Evolutionary conservation across 2,113 vertebrate genomes (phyloP).

Genomic region (Rhagologus leucostigma): DNA sequence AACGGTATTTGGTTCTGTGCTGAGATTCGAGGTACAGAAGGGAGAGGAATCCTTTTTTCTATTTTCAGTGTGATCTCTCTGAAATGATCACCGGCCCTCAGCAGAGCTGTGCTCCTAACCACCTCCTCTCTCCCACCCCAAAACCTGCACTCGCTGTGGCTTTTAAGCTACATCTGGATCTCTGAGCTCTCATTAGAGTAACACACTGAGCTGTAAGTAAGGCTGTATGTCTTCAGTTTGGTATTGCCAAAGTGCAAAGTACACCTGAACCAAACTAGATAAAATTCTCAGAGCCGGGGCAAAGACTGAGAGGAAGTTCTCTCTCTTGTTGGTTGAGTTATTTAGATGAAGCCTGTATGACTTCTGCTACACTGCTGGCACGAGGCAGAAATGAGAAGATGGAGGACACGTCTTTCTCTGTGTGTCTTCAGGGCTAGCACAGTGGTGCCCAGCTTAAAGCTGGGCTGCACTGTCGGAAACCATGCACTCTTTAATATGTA

Average conservation of each 20-base stretch:
- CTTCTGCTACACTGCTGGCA: neutral
- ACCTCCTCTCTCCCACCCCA: neutral
- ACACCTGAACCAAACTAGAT: neutral
- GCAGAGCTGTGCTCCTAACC: neutral
- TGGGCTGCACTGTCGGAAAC: neutral
- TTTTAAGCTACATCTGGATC: neutral
- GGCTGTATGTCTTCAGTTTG: neutral
- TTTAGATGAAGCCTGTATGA: neutral
- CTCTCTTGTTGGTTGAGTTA: neutral
- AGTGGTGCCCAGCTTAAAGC: neutral
- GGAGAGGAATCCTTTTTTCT: neutral
- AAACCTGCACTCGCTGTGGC: neutral
- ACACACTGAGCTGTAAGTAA: neutral
- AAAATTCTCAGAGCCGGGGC: neutral
- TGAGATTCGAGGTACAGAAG: neutral
- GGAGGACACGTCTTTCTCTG: neutral
- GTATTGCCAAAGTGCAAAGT: neutral
- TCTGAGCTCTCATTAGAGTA: neutral
- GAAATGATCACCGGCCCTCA: neutral
- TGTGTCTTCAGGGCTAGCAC: fast-evolving
- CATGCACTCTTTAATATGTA: neutral
- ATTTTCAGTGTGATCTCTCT: neutral
- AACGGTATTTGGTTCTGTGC: neutral
- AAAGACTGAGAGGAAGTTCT: neutral
- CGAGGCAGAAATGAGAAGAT: neutral